A percentile compares a stretch with the other conserved stretches of the same genome.
Evolutionary conservation across 2,888 invertebrate species (phyloP).

Genomic region (Bellardia bayeri): DNA sequence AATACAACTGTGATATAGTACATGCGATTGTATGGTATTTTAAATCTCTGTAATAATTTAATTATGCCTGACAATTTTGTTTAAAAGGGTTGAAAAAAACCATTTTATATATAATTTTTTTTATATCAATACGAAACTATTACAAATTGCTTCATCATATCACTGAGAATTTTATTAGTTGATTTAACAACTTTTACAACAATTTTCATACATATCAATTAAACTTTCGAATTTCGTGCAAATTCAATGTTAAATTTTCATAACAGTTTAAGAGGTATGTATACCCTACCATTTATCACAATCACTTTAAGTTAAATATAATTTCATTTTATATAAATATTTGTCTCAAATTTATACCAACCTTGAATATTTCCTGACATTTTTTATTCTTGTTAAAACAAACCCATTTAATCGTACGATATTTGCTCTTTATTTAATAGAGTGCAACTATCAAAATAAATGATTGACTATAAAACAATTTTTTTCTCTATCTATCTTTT

Average conservation of each 20-base stretch:
- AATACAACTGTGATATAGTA: not conserved
- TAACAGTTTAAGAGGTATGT: not conserved
- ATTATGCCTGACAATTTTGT: not conserved
- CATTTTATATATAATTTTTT: not conserved
- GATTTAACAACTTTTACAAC: slow-evolving; percentile 10
- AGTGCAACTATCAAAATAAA: slow-evolving; percentile 57
- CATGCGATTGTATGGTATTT: not conserved
- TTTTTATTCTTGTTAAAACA: not conserved
- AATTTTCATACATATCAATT: too few species aligned
- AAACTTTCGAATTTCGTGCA: too few species aligned
- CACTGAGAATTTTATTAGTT: slow-evolving; percentile 35
- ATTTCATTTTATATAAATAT: not conserved
- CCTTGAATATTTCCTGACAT: not conserved
- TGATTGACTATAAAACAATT: slow-evolving; percentile 42
- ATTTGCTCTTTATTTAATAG: slow-evolving; percentile 56
- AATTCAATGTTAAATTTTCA: not conserved
- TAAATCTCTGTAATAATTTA: not conserved
- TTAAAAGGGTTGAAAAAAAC: not conserved
- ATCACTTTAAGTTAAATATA: too few species aligned
- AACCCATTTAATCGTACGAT: slow-evolving; percentile 17
- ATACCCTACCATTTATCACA: not conserved
- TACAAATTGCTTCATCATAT: slow-evolving; percentile 38
- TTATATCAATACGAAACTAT: slow-evolving; percentile 5
- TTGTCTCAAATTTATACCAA: not conserved
- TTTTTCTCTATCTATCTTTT: not conserved